Evolutionary conservation across 2,888 invertebrate species (phyloP).

Genomic region (Encarsia formosa): DNA sequence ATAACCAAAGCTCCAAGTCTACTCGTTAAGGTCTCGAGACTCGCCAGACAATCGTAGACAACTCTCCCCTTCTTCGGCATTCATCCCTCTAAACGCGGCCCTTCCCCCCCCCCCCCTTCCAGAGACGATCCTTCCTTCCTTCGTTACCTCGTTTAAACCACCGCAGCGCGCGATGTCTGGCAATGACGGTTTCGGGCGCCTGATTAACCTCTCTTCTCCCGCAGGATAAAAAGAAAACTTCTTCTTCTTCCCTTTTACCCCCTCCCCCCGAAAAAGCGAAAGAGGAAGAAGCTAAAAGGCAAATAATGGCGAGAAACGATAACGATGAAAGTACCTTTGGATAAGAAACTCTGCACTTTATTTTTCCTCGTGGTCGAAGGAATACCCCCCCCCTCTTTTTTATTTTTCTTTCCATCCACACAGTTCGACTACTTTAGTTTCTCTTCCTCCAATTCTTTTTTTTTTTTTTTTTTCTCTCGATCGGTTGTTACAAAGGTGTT

Average conservation of each 20-base stretch:
- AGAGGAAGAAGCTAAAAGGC: constrained; percentile 32
- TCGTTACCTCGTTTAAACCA: background rate
- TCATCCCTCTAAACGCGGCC: too few species aligned
- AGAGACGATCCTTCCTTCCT: background rate
- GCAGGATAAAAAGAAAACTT: constrained; percentile 3
- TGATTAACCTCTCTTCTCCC: constrained; percentile 3
- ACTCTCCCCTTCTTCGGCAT: too few species aligned
- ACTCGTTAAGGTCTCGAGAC: too few species aligned
- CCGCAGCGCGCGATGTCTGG: background rate
- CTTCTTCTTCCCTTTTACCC: background rate
- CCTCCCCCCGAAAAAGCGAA: background rate
- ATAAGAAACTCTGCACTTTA: constrained; percentile 26
- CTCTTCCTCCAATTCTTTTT: background rate
- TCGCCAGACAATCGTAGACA: too few species aligned
- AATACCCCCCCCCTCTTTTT: background rate
- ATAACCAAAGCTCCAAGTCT: too few species aligned
- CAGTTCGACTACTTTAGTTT: constrained; percentile 4
- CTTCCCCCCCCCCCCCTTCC: background rate
- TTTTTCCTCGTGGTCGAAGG: constrained; percentile 26
- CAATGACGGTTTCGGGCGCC: background rate
- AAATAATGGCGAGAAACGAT: constrained; percentile 36
- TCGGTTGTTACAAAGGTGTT: constrained; percentile 5
- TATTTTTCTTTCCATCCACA: too few species aligned
- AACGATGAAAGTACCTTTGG: constrained; percentile 14
- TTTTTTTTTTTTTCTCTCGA: background rate